phyloP scores from a whole-genome alignment of 2,113 vertebrate species.

The Eclectus roratus region DNA sequence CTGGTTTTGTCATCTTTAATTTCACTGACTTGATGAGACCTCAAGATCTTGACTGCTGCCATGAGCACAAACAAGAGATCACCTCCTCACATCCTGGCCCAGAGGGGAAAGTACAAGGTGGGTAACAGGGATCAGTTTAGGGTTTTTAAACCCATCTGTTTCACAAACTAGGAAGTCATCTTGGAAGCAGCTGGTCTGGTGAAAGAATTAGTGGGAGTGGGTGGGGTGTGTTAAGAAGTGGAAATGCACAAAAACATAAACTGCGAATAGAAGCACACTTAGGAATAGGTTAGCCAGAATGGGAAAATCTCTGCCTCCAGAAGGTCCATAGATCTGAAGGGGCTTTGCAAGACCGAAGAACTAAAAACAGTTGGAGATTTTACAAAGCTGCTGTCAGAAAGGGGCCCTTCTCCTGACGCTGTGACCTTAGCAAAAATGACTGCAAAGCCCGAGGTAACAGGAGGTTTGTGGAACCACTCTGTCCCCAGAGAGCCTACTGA shows the following conservation, averaged over 20 bases:
- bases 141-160: background rate
- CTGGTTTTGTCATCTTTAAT: background rate
- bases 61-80: background rate
- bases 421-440: background rate
- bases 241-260: background rate
- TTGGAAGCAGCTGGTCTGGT: background rate
- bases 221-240: background rate
- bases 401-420: background rate
- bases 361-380: background rate
- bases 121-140: background rate
- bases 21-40: background rate
- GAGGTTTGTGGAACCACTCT: background rate
- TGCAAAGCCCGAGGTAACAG: background rate
- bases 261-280: background rate
- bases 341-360: background rate
- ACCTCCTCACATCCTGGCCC: background rate
- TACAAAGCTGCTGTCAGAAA: background rate
- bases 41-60: background rate
- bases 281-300: background rate
- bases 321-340: background rate
- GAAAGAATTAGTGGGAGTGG: background rate
- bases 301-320: background rate
- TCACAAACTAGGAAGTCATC: background rate
- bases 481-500: background rate
- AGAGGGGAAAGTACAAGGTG: background rate